Conservation (phyloP, 2,797 vertebrate species). For the Moxostoma hubbsi region DNA sequence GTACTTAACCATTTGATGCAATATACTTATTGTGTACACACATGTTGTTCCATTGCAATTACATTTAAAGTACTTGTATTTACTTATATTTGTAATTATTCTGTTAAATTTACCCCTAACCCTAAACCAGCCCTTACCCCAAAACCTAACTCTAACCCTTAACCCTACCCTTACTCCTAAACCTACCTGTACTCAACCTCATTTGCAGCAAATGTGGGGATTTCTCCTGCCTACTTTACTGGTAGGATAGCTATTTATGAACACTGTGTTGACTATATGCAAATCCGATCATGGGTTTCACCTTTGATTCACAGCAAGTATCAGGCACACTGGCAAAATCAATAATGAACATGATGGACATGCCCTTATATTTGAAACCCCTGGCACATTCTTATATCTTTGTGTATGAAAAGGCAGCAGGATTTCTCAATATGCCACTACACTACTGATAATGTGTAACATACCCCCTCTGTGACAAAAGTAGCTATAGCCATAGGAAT, state of each 20-base stretch:
- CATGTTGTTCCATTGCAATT: no score
- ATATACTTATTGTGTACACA: no score
- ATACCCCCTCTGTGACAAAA: slow-evolving; percentile 24
- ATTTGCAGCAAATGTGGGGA: no score
- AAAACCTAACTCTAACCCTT: no score
- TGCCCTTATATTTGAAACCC: neutral
- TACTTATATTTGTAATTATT: no score
- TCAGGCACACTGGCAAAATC: slow-evolving; percentile 12
- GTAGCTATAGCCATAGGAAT: neutral
- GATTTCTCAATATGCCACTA: slow-evolving; percentile 7
- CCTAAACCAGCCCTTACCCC: no score
- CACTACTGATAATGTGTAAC: slow-evolving; percentile 9
- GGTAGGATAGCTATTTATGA: neutral
- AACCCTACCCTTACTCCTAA: no score
- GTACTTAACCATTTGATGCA: no score
- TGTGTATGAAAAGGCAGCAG: neutral
- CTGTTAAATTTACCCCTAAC: no score
- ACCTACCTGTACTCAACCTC: no score
- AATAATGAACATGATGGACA: neutral
- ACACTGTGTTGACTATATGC: neutral
- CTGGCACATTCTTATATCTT: neutral
- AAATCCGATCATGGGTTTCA: neutral
- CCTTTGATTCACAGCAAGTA: slow-evolving; percentile 6
- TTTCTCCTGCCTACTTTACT: neutral
- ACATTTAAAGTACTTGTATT: no score